Evolutionary conservation across 1,140 invertebrate species (phyloP), one percentile per base, ranked within the genome.

Genomic region (Xylocopa sonorina): DNA sequence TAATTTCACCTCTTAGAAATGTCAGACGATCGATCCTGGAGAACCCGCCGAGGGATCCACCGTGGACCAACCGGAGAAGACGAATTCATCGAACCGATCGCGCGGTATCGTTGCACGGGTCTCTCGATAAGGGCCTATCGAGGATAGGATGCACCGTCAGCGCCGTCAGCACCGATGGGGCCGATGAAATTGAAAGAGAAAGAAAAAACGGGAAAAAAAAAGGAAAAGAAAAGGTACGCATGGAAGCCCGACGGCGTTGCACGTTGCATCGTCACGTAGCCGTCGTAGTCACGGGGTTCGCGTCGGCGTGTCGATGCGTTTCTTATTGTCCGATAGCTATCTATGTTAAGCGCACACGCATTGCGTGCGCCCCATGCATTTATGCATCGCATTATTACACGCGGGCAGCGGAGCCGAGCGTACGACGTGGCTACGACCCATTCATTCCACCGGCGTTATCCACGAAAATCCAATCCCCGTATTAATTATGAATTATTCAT

Each of bases 341-440:
- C 90, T 89, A 91, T 90, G 88, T 89, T 88, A 87, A 89, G 76
- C 76, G 83, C 64, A 63, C 84, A 85, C 78, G 83, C 82, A 79
- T 68, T 63, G 80, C 78, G 72, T 74, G 76, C 81, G 67, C 75
- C n/a, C 85, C 83, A 89, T 91, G 89, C 86, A 91, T 91, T 91
- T 90, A 91, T 90, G 90, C 89, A 90, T 91, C 88, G 84, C 83
- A 90, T 90, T 91, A 90, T n/a, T 89, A 82, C 83, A 32, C 62
- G 51, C 77, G n/a, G n/a, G n/a, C 38, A 58, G 18, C 53, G 50
- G 62, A 43, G 29, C 27, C 55, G 69, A 67, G 51, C 60, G 16
- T 66, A 60, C 73, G 27, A 51, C 66, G 83, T 81, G 82, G n/a
- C n/a, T n/a, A n/a, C n/a, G n/a, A 83, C 38, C 83, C 72, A 73